Base-by-base conservation (phyloP, 2,888 invertebrate genomes). In the Troides aeacus region DNA sequence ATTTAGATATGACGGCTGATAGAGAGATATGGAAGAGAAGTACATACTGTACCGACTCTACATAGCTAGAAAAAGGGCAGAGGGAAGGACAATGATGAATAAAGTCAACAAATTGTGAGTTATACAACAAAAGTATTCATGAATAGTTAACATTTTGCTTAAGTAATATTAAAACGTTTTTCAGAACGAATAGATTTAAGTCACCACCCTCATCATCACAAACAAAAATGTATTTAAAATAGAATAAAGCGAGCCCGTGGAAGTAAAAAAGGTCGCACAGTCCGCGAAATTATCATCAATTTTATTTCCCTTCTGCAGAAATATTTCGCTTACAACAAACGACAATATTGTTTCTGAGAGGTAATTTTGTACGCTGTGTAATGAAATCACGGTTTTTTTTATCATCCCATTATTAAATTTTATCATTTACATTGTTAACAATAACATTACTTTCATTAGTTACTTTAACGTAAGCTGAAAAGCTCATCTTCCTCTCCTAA, bases 291-390 rank as follows among this genome's bases (percentile, higher is more conserved):
- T 58, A 61, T 64, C 64, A 56, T 68, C 68, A 69, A 65, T 58
- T 62, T 62, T 60, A 65, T 62, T 65, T 65, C 57, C 61, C 62
- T 76, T 70, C 73, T 73, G 73, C 70, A 66, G 70, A 64, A 69
- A 67, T 65, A 66, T 71, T 65, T 66, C 56, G 63, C 57, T 61
- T 57, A 71, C 57, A 65, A 62, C 68, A 71, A 65, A 63, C 50
- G 59, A 59, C 57, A 59, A 57, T 68, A 56, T 67, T 71, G 71
- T 72, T 70, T 23, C 50, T 53, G 56, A 46, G 62, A 62, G 58
- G 36, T 65, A 65, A 69, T 69, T 61, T 62, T 50, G 65, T 42
- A 50, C 50, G 66, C 53, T 56, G 56, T 60, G 61, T 64, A 60
- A 64, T 60, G 68, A 61, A 64, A 53, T 69, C 68, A 24, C n/a